A percentile compares a stretch with the other conserved stretches of the same genome.
These are phyloP conservation scores for Remorina albescens DNA, from an alignment of 2,797 vertebrate species.

Conservation along the genomic window DNA sequence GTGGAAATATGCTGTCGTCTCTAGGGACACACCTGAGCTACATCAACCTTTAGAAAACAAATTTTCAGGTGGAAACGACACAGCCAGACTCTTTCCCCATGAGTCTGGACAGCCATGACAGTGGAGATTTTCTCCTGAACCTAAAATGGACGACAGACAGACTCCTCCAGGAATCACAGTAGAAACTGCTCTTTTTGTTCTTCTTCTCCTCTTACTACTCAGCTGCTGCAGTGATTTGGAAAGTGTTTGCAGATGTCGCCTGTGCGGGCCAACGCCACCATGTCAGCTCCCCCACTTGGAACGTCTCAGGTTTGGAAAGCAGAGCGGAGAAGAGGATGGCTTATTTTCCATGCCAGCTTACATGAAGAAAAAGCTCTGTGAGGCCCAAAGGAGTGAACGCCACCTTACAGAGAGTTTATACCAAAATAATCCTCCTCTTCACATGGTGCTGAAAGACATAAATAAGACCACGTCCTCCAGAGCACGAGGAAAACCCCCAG, in stretches of 20 bases:
- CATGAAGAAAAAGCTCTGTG: slow-evolving; percentile 39
- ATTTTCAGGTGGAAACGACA: not conserved
- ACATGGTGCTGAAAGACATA: slow-evolving; percentile 1
- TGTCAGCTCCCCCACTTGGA: slow-evolving; percentile 61
- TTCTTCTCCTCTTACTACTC: slow-evolving; percentile 2
- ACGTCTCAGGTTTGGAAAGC: slow-evolving; percentile 53
- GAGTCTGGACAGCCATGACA: not conserved
- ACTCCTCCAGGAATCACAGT: slow-evolving; percentile 28
- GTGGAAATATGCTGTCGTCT: not conserved
- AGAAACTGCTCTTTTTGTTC: not conserved
- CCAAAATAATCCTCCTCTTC: slow-evolving; percentile 12
- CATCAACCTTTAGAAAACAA: not conserved
- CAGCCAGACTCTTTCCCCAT: too few relatives aligned
- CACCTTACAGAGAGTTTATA: not conserved
- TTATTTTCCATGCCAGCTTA: slow-evolving; percentile 65
- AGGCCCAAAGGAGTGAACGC: slow-evolving; percentile 2
- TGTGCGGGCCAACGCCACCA: slow-evolving; percentile 34
- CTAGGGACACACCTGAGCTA: not conserved
- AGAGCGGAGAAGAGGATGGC: slow-evolving; percentile 46
- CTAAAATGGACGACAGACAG: slow-evolving; percentile 12
- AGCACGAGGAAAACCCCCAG: slow-evolving; percentile 53
- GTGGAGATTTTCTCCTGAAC: not conserved
- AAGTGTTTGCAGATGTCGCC: slow-evolving; percentile 72
- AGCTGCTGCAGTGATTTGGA: slow-evolving; percentile 34
- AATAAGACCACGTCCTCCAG: slow-evolving; percentile 16